A percentile compares a stretch with the other conserved stretches of the same genome.
These are phyloP conservation scores for Poecile atricapillus DNA, from an alignment of 2,113 vertebrate species.

Conservation along the genomic window DNA sequence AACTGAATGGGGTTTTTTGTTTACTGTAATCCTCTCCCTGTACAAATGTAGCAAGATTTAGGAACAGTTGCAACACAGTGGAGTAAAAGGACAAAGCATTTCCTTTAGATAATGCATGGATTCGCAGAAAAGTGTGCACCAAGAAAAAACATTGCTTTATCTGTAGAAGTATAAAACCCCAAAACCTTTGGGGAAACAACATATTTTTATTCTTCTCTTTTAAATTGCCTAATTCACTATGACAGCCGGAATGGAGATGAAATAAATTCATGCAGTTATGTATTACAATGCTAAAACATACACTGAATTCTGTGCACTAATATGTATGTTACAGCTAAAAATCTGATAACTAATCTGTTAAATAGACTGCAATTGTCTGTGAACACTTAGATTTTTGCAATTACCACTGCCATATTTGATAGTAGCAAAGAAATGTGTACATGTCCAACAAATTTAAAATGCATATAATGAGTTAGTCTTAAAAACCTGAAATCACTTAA, in stretches of 20 bases:
- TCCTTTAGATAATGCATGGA: neutral
- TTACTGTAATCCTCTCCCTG: neutral
- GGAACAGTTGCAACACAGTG: neutral
- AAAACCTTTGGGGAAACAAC: neutral
- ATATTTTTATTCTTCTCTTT: neutral
- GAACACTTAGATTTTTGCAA: neutral
- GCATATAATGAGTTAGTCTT: neutral
- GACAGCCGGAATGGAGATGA: neutral
- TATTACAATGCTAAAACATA: neutral
- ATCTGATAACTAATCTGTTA: neutral
- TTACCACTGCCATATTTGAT: neutral
- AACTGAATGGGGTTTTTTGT: neutral
- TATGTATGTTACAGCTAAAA: neutral
- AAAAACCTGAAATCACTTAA: neutral
- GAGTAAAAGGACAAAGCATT: neutral
- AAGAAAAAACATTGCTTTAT: neutral
- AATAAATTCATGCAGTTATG: neutral
- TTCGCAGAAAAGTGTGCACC: neutral
- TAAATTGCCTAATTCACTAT: neutral
- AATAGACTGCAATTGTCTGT: neutral
- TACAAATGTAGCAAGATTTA: neutral
- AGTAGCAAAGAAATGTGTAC: neutral
- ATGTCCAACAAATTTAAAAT: neutral
- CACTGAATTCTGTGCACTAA: neutral
- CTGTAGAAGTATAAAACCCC: neutral